Evolutionary conservation across 2,797 vertebrate species (phyloP).

Genomic region (Brachyalestes nurse): DNA sequence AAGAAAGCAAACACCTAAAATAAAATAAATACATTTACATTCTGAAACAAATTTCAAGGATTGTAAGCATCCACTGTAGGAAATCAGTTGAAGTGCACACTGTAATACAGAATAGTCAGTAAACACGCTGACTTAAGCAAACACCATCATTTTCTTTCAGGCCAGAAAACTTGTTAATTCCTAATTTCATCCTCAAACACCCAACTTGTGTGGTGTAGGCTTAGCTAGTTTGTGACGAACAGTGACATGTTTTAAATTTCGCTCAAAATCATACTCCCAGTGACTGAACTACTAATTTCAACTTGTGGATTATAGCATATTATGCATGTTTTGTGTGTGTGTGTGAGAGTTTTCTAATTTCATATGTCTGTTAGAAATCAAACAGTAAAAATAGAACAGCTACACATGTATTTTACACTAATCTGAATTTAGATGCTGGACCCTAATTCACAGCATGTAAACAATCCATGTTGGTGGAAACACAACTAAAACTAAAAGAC

Average conservation of each 20-base stretch:
- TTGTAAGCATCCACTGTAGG: background rate
- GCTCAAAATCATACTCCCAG: constrained; percentile 18
- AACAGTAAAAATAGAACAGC: constrained; percentile 15
- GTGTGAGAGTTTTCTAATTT: background rate
- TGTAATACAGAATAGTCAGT: constrained; percentile 37
- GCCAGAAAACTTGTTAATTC: background rate
- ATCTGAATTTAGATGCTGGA: constrained; percentile 20
- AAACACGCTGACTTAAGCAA: constrained; percentile 21
- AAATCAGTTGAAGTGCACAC: constrained; percentile 24
- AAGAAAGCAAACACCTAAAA: background rate
- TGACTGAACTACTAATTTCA: constrained; percentile 19
- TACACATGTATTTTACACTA: constrained; percentile 6
- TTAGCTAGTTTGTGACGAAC: background rate
- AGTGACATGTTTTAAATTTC: background rate
- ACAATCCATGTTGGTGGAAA: constrained; percentile 31
- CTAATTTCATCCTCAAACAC: constrained; percentile 10
- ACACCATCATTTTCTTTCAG: constrained; percentile 24
- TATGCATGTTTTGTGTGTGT: background rate
- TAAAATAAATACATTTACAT: constrained; percentile 41
- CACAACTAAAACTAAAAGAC: constrained; percentile 5
- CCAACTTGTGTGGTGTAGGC: background rate
- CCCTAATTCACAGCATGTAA: constrained; percentile 44
- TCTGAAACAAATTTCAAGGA: constrained; percentile 10
- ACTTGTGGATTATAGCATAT: constrained; percentile 9
- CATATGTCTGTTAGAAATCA: constrained; percentile 23